Base-by-base conservation (phyloP, 2,888 invertebrate species). In the Bellardia pandia region DNA sequence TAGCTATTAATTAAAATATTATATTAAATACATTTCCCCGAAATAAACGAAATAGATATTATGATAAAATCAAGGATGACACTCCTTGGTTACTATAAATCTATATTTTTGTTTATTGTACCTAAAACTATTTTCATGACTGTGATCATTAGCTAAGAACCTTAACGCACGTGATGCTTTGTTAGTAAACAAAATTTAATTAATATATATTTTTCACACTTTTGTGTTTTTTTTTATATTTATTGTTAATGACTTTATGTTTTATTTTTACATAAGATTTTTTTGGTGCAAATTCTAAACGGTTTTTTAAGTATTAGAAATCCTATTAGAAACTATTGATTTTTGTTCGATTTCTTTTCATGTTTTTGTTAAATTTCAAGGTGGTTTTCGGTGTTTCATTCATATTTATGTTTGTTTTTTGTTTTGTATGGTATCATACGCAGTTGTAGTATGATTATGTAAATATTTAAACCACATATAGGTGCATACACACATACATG, bases 321-420 rank as follows among this genome's bases (percentile, higher is more conserved):
- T 86, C 79, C 79, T 45, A 80, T 77, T 86, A 80, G 37, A 68
- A 78, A 62, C 62, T 75, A 74, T 78, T 82, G 75, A 82, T 74
- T 81, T 77, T 53, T 64, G 42, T 56, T 13, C 9, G 23, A 77
- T 74, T 62, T 74, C n/a, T 64, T 62, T 77, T 75, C 37, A 56
- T 56, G 68, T 60, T 68, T 51, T 69, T 13, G 64, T 79, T 16
- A 11, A 30, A 66, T 60, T 84, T 84, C 84, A 86, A 86, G 83
- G 83, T 60, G 33, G n/a, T 68, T 77, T 77, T 72, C 2, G 48
- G 56, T 72, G 64, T 76, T 76, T 62, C 13, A 51, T 76, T 62
- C 13, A 51, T 68, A 37, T 48, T 40, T 48, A 4, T 60, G 37
- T 42, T 13, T 30, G 8, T 30, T 45, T 66, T 13, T 51, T 23